Base-by-base conservation (phyloP, 1,140 invertebrate genomes). In the Drosophila azteca region DNA sequence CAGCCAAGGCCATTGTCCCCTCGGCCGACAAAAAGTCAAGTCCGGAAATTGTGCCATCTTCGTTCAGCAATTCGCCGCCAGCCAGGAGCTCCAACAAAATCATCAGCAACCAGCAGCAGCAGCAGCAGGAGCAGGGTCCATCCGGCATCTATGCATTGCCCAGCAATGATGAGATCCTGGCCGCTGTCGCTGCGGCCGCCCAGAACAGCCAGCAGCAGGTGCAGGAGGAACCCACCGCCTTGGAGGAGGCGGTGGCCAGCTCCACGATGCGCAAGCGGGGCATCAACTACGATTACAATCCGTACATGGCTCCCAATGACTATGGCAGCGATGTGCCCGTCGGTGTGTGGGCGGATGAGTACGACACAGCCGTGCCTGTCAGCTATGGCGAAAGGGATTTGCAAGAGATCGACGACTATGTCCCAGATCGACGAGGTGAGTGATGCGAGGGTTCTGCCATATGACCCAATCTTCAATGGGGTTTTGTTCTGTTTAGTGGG, bases 31-130 rank as follows among this genome's bases (percentile, higher is more conserved):
- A 91, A 41, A 91, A 91, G 79, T 91, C 90, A 51, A 91, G 90
- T 77, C 90, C 90, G 71, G 90, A 91, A 90, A 87, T 91, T 79
- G 82, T 91, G 44, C 90, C 90, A 8, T 73, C 90, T 41, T 77
- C 90, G 43, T 91, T 83, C 43, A 90, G 79, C 52, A 91, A 91
- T 46, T 24, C 80, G 11, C 88, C 88, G 8, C 65, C 79, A 1
- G 68, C 74, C 26, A 31, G 72, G 24, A 79, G 22, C 52, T 51
- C 26, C 39, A 58, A 50, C 31, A 59, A 57, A 5, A 39, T 39
- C 11, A 13, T 39, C 15, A 20, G 17, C 44, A 50, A 53, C 29
- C 49, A 54, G 24, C 63, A 71, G 43, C 57, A 66, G 43, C 60
- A 51, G 26, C 52, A 68, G 44, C 67, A 64, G 31, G 57, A 62